phyloP scores from a whole-genome alignment of 2,113 vertebrate genomes.

The Dicerorhinus sumatrensis region DNA sequence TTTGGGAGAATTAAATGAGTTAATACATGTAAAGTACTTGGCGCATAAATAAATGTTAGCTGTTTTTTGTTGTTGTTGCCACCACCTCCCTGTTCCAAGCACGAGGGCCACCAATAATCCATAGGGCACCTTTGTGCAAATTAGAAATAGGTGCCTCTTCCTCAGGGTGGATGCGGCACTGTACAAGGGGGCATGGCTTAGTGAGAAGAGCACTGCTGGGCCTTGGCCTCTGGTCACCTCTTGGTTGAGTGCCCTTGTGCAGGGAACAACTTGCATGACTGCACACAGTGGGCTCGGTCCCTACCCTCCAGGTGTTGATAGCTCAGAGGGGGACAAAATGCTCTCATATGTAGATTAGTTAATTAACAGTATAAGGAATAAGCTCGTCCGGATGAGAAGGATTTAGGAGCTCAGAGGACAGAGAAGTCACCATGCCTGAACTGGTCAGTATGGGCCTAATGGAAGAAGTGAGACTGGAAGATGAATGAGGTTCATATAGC shows the following conservation, averaged over 20 bases:
- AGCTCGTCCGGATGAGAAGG: neutral
- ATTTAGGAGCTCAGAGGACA: neutral
- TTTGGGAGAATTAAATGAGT: neutral
- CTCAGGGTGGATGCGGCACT: neutral
- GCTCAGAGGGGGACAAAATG: neutral
- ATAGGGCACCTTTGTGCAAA: neutral
- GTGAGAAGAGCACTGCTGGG: neutral
- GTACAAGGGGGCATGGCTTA: neutral
- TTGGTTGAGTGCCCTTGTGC: neutral
- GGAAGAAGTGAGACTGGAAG: neutral
- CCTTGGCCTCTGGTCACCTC: neutral
- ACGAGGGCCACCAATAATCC: neutral
- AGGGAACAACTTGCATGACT: neutral
- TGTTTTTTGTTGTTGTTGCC: neutral
- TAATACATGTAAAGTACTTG: neutral
- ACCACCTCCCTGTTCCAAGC: neutral
- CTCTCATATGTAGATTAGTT: neutral
- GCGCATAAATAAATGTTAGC: neutral
- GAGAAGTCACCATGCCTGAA: neutral
- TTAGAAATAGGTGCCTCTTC: neutral
- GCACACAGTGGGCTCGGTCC: accelerated
- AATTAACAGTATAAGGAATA: neutral
- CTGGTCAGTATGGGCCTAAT: neutral
- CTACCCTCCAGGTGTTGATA: neutral
- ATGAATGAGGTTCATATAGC: neutral